Evolutionary conservation across 2,888 invertebrate genomes (phyloP), one percentile per base, ranked within the genome.

Genomic region (Hydraecia micacea): DNA sequence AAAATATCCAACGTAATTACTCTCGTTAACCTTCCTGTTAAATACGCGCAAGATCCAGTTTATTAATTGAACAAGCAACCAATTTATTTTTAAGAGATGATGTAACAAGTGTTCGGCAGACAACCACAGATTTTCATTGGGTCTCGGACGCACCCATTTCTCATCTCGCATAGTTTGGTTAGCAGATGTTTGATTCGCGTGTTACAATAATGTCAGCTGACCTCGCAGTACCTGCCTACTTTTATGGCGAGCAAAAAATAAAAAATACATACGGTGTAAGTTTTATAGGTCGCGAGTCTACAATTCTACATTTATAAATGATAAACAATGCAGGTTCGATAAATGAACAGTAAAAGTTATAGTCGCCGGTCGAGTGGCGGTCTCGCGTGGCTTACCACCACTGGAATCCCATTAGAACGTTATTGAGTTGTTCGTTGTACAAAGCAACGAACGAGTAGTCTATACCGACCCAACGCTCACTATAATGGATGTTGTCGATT

Each of bases 381-480:
- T 94, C 92, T 94, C 95, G 94, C 93, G 93, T 93, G 94, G 95
- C 92, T 94, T 92, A 90, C 92, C 93, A 92, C 93, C 90, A 92
- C 92, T 95, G 93, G 92, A 96, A 95, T 96, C 95, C 96, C 92
- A 96, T 96, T 96, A 95, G 91, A 93, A 91, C 91, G 94, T 94
- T 96, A 96, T 96, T 95, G 95, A 95, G 94, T 95, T 94, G 94
- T 93, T 91, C 90, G 87, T 82, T 91, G 92, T 91, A 94, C 91
- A 93, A 93, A 93, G 91, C 92, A 90, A 90, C 86, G 84, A 87
- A 89, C 87, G 87, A 90, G 86, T 90, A 91, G 91, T 89, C 90
- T 90, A 91, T 91, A 92, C 91, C 89, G 92, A 93, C 91, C 92
- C 91, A 90, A 88, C 91, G 91, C 90, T 89, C 91, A 87, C 92